phyloP scores from a whole-genome alignment of 2,888 invertebrate genomes.

The Trichogramma dendrolimi region DNA sequence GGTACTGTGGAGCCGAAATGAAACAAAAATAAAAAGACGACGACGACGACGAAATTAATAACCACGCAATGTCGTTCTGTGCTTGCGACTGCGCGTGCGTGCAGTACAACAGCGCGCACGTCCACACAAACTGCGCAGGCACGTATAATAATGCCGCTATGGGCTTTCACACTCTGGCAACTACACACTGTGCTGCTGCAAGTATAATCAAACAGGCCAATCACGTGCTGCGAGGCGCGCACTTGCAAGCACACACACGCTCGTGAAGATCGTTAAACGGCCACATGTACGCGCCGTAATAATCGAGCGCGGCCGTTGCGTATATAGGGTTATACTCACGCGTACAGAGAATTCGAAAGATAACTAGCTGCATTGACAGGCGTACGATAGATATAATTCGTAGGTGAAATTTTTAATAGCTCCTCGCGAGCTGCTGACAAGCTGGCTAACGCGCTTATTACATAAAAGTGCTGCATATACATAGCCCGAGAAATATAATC shows the following conservation, averaged over 20 bases:
- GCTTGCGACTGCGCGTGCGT: too few species aligned
- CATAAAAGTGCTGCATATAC: too few species aligned
- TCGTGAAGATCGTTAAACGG: neutral
- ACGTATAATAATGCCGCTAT: too few species aligned
- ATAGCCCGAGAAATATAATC: too few species aligned
- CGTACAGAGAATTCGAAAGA: neutral
- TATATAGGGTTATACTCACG: neutral
- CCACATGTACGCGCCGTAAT: neutral
- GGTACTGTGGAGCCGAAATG: too few species aligned
- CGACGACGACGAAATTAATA: too few species aligned
- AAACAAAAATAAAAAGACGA: too few species aligned
- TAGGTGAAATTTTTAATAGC: neutral
- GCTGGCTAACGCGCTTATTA: neutral
- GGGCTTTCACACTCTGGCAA: neutral
- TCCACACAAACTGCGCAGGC: too few species aligned
- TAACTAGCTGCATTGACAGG: conserved; percentile 3
- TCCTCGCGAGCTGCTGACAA: neutral
- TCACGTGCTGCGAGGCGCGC: conserved; percentile 4
- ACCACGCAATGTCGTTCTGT: too few species aligned
- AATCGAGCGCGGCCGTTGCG: neutral
- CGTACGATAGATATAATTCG: neutral
- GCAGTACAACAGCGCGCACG: too few species aligned
- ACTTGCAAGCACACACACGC: neutral
- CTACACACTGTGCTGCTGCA: neutral
- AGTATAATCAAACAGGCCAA: conserved; percentile 18